A percentile compares a stretch with the other conserved stretches of the same genome.
These are phyloP conservation scores for Acronicta alni DNA, from an alignment of 2,888 invertebrate species.

Conservation along the genomic window DNA sequence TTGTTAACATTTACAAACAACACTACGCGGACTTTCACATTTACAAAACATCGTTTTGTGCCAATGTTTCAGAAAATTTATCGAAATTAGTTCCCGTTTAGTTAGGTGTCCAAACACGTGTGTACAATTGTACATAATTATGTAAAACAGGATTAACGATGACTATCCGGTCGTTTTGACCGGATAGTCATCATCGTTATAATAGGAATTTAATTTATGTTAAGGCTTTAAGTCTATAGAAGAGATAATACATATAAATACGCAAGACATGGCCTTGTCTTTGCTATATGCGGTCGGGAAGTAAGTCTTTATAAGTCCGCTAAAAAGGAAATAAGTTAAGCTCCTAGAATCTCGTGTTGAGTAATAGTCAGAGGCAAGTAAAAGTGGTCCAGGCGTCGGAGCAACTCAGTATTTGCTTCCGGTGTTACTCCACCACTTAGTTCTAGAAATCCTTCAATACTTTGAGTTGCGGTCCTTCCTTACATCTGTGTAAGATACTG, in stretches of 20 bases:
- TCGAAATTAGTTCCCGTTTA: neutral
- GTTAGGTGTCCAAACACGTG: neutral
- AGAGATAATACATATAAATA: too few relatives aligned
- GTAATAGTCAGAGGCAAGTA: constrained; percentile 15
- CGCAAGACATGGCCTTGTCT: too few relatives aligned
- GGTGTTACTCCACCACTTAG: constrained; percentile 11
- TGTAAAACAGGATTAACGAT: neutral
- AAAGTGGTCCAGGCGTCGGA: constrained; percentile 23
- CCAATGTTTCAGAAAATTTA: constrained; percentile 10
- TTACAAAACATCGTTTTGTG: constrained; percentile 16
- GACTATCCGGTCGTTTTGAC: too few relatives aligned
- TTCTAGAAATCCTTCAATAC: neutral
- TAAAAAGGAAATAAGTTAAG: constrained; percentile 8
- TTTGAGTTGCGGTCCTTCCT: neutral
- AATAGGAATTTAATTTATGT: too few relatives aligned
- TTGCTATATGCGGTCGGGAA: too few relatives aligned
- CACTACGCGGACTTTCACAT: constrained; percentile 19
- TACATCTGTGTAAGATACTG: neutral
- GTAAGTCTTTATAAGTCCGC: neutral
- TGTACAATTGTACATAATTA: too few relatives aligned
- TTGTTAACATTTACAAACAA: constrained; percentile 25
- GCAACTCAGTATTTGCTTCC: constrained; percentile 12
- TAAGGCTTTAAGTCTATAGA: too few relatives aligned
- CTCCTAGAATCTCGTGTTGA: constrained; percentile 14
- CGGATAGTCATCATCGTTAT: too few relatives aligned